phyloP scores from a whole-genome alignment of 2,113 vertebrate species.

The Cepphus grylle region DNA sequence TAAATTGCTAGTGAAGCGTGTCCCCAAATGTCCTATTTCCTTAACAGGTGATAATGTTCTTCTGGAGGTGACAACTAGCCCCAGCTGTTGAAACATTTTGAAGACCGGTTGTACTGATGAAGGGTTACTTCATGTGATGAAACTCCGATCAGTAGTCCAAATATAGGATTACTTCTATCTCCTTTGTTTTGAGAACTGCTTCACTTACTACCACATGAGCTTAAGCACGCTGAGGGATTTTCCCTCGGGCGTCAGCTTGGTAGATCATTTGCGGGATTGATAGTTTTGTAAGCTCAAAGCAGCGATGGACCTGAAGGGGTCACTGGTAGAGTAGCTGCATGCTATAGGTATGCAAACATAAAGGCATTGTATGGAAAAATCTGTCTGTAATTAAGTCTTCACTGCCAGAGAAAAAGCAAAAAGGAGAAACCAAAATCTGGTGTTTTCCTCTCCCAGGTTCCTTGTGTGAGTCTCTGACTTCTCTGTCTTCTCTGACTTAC shows the following conservation, averaged over 20 bases:
- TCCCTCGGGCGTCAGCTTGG: background rate
- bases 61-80: background rate
- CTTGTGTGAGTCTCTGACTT: background rate
- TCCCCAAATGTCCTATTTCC: background rate
- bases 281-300: background rate
- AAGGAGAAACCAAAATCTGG: background rate
- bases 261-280: background rate
- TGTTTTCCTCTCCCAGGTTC: background rate
- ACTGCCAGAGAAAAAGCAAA: background rate
- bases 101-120: background rate
- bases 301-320: background rate
- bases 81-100: background rate
- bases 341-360: background rate
- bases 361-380: background rate
- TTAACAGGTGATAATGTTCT: background rate
- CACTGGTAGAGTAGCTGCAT: background rate
- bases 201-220: background rate
- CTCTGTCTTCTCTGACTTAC: background rate
- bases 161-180: background rate
- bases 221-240: background rate
- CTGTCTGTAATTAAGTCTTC: background rate
- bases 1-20: background rate
- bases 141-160: background rate
- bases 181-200: slow-evolving; percentile 6
- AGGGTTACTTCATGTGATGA: background rate